Percentiles rank a stretch among this genome's conserved stretches.
Conservation (phyloP, 2,888 invertebrate species). For the Leptodirus hochenwartii region DNA sequence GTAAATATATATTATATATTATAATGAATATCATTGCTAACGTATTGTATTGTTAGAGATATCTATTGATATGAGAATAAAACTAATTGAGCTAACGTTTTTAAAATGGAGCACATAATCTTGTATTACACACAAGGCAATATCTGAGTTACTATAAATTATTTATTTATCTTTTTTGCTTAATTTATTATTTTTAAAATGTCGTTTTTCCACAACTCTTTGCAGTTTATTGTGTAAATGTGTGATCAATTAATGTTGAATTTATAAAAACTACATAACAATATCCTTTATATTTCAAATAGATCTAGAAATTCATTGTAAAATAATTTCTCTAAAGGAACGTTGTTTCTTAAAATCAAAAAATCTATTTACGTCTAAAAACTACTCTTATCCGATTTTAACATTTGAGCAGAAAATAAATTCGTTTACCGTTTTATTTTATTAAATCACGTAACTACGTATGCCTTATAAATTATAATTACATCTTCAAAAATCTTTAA, state of each 20-base stretch:
- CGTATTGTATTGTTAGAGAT: conserved; percentile 20
- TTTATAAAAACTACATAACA: conserved; percentile 6
- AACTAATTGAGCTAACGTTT: conserved; percentile 19
- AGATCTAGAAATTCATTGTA: no score
- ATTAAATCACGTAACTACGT: no score
- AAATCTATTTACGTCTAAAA: no score
- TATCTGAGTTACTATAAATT: conserved; percentile 16
- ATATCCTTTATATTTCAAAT: conserved; percentile 4
- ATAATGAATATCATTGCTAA: conserved; percentile 15
- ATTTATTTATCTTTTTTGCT: conserved; percentile 8
- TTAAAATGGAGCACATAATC: conserved; percentile 22
- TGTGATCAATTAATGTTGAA: not conserved
- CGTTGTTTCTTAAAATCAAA: no score
- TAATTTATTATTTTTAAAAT: conserved; percentile 6
- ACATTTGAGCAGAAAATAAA: no score
- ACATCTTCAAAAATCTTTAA: no score
- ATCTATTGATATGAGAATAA: conserved; percentile 14
- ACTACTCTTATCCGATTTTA: no score
- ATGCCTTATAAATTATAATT: no score
- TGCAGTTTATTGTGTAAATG: no score
- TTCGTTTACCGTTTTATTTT: no score
- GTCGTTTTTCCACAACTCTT: conserved; percentile 3
- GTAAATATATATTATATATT: conserved; percentile 19
- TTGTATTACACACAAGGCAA: conserved; percentile 21
- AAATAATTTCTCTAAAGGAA: no score